Evolutionary conservation across 2,888 invertebrate genomes (phyloP), one percentile per base, ranked within the genome.

Genomic region (Eupithecia exiguata): DNA sequence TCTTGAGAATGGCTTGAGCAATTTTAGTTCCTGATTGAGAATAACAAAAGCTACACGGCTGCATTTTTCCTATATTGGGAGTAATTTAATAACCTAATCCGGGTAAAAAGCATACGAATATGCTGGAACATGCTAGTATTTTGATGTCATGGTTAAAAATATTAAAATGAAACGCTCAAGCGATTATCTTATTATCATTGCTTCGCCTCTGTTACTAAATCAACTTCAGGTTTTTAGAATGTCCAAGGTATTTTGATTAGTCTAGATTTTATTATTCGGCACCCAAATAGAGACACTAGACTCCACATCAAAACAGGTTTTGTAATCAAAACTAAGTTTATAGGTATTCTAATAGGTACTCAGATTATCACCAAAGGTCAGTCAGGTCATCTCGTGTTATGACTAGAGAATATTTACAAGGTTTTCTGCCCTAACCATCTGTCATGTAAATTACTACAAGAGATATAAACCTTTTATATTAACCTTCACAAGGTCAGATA

Each of bases 401-500:
- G 49, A 53, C 21, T 21, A 53, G n/a, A 46, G 18, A 21, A 53
- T 53, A n/a, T 21, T 53, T 53, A 25, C 58, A 58, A 25, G 61
- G 61, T 61, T 30, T 30, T 30, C 61, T 30, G 61, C 30, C 35
- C 36, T 35, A 36, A 36, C 36, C 36, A 63, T 62, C 35, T 63
- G 63, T 36, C n/a, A 18, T 63, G 36, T 63, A 18, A 35, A 62
- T 35, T 62, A 18, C 36, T 36, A 35, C 62, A 62, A 36, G 1
- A 30, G n/a, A 21, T 6, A 65, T 38, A 65, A 40, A 53, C 53
- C 21, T 53, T 30, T 30, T 53, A 53, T 40, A 12, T 62, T 63
- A 68, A 67, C 75, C 72, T 75, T 65, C 72, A 21, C 70, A 72
- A 65, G 63, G 75, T 70, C 38, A 67, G 46, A 66, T 65, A 36